Conservation (phyloP, 2,113 vertebrate species). For the Empidonax alnorum region DNA sequence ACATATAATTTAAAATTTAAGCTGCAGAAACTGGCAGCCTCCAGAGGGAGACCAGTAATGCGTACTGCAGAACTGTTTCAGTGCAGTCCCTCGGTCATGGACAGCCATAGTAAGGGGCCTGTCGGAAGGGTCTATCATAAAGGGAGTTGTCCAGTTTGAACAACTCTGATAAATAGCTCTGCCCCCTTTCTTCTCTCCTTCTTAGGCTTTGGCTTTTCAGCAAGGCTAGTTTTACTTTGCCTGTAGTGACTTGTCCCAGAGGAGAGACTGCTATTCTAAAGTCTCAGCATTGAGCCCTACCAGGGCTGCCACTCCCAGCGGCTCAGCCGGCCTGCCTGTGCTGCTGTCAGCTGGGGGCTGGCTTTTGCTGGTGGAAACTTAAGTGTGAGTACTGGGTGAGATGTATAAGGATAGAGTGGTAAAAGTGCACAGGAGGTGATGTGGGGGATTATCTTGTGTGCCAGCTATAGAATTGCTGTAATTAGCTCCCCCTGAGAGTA, state of each 20-base stretch:
- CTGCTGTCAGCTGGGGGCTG: background rate
- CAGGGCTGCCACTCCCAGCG: fast-evolving
- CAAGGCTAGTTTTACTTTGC: background rate
- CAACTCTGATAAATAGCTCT: background rate
- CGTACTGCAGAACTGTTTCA: background rate
- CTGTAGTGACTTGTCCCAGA: background rate
- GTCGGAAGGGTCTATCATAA: background rate
- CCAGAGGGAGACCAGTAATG: background rate
- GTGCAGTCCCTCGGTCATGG: background rate
- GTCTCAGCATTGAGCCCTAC: fast-evolving
- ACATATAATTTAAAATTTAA: background rate
- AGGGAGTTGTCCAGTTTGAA: background rate
- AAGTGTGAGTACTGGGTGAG: background rate
- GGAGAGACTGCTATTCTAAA: background rate
- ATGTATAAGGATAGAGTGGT: background rate
- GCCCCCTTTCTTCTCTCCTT: background rate
- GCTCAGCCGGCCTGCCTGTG: background rate
- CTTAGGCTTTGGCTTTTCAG: background rate
- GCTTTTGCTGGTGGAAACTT: background rate
- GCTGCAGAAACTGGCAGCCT: conserved; percentile 26
- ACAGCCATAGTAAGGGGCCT: conserved; percentile 6
- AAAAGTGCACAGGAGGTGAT: background rate
- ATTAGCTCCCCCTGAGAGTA: background rate
- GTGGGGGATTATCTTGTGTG: fast-evolving
- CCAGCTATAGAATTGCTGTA: background rate